Evolutionary conservation across 2,113 vertebrate species (phyloP).

Genomic region (Phalacrocorax carbo): DNA sequence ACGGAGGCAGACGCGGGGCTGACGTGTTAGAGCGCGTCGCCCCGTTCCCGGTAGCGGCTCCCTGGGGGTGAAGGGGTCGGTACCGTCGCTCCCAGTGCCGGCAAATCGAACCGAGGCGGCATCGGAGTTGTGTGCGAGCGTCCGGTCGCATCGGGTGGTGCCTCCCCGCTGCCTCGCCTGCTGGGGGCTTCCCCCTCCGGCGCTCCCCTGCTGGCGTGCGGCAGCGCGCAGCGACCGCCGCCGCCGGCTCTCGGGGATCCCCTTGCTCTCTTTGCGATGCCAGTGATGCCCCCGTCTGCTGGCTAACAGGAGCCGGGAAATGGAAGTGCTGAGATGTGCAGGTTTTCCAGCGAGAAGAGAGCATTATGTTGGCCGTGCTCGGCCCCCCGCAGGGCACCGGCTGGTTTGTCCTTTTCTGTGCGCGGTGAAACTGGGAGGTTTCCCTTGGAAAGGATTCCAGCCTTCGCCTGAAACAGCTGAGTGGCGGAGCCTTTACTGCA

Average conservation of each 20-base stretch:
- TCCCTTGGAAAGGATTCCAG: not conserved
- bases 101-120: not conserved
- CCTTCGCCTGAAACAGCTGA: not conserved
- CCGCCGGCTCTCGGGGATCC: not conserved
- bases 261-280: not conserved
- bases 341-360: not conserved
- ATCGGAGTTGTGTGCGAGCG: rapidly evolving
- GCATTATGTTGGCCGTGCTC: rapidly evolving
- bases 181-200: rapidly evolving
- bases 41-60: rapidly evolving
- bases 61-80: not conserved
- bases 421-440: not conserved
- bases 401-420: not conserved
- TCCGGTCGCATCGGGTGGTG: rapidly evolving
- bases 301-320: not conserved
- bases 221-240: not conserved
- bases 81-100: not conserved
- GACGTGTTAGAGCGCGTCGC: not conserved
- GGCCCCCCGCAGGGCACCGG: not conserved
- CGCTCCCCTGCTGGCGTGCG: not conserved
- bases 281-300: not conserved
- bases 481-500: not conserved
- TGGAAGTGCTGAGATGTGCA: not conserved
- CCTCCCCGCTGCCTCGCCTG: not conserved
- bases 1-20: not conserved